Conservation (phyloP, 2,888 invertebrate genomes). For the Coecobrya sp. region DNA sequence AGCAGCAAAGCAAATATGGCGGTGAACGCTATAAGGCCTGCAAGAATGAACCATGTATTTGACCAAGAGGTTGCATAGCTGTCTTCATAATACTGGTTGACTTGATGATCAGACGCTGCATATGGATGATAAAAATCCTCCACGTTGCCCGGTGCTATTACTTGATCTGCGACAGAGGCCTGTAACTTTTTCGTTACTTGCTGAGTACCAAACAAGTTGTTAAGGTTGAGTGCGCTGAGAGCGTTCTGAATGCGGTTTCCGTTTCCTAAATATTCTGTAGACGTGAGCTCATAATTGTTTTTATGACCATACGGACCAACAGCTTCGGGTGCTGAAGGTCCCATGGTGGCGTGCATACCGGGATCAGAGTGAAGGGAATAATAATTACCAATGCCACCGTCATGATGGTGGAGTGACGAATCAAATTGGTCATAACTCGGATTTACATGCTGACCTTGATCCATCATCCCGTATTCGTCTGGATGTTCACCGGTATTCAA, state of each 20-base stretch:
- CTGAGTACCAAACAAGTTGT: conserved; percentile 57
- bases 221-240: conserved; percentile 48
- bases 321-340: conserved; percentile 25
- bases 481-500: conserved; percentile 14
- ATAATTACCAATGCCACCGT: conserved; percentile 77
- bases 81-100: conserved; percentile 72
- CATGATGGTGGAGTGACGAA: conserved; percentile 49
- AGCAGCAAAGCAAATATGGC: conserved; percentile 84
- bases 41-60: conserved; percentile 84
- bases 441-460: conserved; percentile 49
- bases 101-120: conserved; percentile 72
- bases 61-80: conserved; percentile 80
- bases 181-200: conserved; percentile 62
- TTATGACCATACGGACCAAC: conserved; percentile 33
- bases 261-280: conserved; percentile 69
- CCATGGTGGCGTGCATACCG: conserved; percentile 59
- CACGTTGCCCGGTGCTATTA: conserved; percentile 75
- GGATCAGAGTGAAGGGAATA: conserved; percentile 70
- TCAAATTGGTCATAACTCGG: conserved; percentile 57
- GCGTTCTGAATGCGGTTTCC: conserved; percentile 73
- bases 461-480: conserved; percentile 16
- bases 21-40: conserved; percentile 84
- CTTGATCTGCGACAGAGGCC: conserved; percentile 69
- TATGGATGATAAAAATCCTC: conserved; percentile 80
- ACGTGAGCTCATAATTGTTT: conserved; percentile 64